These are phyloP conservation scores for Grus americana DNA, from an alignment of 2,113 vertebrate species.

Conservation along the genomic window DNA sequence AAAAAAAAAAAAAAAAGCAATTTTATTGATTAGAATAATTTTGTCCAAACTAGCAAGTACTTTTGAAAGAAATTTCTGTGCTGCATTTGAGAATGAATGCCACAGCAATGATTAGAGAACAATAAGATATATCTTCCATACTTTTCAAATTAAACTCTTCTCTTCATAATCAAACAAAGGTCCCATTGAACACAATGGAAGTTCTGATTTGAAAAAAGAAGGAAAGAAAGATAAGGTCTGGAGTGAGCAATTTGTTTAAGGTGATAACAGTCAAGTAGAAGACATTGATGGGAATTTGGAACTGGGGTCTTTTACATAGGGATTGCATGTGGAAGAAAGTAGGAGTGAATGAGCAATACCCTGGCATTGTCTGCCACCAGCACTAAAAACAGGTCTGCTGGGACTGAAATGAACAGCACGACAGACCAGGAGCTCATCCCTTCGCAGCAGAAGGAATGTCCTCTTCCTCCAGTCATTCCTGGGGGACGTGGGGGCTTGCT, in stretches of 20 bases:
- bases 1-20: background rate
- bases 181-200: background rate
- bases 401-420: background rate
- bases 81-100: background rate
- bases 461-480: rapidly evolving
- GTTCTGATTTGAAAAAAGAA: background rate
- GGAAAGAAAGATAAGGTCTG: background rate
- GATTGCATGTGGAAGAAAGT: background rate
- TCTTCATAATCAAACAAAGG: background rate
- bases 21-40: background rate
- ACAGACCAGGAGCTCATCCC: background rate
- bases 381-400: background rate
- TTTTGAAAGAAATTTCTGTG: background rate
- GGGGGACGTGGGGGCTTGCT: rapidly evolving
- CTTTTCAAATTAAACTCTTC: background rate
- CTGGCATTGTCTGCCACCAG: background rate
- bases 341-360: background rate
- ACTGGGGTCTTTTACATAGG: background rate
- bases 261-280: background rate
- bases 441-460: background rate
- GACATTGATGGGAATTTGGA: background rate
- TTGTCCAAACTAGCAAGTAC: background rate
- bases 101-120: background rate
- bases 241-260: background rate
- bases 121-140: background rate